These are phyloP conservation scores for Diadumene lineata DNA, from an alignment of 92 coral and sea anemone genomes.

Conservation along the genomic window DNA sequence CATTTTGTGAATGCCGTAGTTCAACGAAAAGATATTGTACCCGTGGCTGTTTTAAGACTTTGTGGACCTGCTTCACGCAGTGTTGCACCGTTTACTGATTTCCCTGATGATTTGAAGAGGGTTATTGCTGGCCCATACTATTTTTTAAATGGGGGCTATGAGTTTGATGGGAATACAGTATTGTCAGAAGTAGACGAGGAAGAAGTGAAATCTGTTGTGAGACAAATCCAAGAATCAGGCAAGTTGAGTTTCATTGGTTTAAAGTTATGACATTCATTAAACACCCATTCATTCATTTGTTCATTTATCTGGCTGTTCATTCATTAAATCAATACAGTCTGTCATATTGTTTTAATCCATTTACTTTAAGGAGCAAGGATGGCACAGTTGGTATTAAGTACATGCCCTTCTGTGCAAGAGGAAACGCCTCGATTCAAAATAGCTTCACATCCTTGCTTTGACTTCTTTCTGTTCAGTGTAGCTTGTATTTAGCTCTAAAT, in stretches of 20 bases:
- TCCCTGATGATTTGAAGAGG: conserved; percentile 74
- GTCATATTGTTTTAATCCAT: neutral
- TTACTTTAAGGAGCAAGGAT: too few species aligned
- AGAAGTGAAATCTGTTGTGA: conserved; percentile 59
- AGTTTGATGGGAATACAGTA: conserved; percentile 59
- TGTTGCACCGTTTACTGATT: conserved; percentile 86
- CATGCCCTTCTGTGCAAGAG: too few species aligned
- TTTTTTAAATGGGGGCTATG: conserved; percentile 86
- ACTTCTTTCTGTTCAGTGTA: too few species aligned
- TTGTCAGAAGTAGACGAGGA: conserved; percentile 62
- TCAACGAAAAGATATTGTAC: conserved; percentile 70
- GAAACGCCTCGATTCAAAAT: too few species aligned
- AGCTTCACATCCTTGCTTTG: too few species aligned
- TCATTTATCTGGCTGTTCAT: neutral
- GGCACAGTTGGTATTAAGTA: too few species aligned
- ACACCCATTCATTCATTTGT: neutral
- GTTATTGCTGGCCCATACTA: conserved; percentile 64
- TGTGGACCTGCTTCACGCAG: conserved; percentile 89
- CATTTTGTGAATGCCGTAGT: conserved; percentile 95
- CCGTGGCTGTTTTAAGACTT: conserved; percentile 80
- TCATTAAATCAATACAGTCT: neutral
- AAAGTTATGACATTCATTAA: neutral
- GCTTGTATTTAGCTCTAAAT: too few species aligned
- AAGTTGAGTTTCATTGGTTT: neutral
- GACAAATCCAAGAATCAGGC: conserved; percentile 66